Evolutionary conservation across 2,113 vertebrate genomes (phyloP).

Genomic region (Megalops atlanticus): DNA sequence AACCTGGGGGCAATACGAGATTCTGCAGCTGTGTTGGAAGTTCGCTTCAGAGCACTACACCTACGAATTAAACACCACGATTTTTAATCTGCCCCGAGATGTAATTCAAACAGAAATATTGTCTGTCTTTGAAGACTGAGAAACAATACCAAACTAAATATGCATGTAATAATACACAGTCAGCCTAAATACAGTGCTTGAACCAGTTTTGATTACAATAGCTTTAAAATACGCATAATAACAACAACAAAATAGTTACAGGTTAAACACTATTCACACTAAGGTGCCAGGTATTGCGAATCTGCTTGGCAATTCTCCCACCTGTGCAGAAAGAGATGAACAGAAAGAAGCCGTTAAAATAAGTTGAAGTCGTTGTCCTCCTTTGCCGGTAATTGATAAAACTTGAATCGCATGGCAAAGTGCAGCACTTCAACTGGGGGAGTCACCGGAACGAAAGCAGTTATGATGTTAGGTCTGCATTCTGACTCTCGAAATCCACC

Average conservation of each 20-base stretch:
- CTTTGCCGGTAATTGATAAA: not conserved
- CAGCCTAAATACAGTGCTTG: not conserved
- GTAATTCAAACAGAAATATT: too few relatives aligned
- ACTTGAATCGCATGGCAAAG: not conserved
- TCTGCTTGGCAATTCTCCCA: not conserved
- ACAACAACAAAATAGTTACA: not conserved
- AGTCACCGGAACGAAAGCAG: not conserved
- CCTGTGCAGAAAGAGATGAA: constrained; percentile 14
- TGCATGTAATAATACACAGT: not conserved
- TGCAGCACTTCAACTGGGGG: not conserved
- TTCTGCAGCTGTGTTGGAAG: not conserved
- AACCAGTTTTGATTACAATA: not conserved
- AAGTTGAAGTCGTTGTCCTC: not conserved
- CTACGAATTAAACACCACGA: constrained; percentile 1
- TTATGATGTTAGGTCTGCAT: not conserved
- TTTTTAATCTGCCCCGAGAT: not conserved
- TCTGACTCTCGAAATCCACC: constrained; percentile 8
- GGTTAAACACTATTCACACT: too few relatives aligned
- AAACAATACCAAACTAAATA: not conserved
- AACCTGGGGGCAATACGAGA: not conserved
- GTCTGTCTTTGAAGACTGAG: too few relatives aligned
- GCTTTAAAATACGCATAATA: not conserved
- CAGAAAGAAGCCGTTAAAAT: not conserved
- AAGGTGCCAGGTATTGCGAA: not conserved
- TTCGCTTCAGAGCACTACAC: not conserved